Evolutionary conservation across 1,140 invertebrate species (phyloP).

Genomic region (Apocrypta bakeri): DNA sequence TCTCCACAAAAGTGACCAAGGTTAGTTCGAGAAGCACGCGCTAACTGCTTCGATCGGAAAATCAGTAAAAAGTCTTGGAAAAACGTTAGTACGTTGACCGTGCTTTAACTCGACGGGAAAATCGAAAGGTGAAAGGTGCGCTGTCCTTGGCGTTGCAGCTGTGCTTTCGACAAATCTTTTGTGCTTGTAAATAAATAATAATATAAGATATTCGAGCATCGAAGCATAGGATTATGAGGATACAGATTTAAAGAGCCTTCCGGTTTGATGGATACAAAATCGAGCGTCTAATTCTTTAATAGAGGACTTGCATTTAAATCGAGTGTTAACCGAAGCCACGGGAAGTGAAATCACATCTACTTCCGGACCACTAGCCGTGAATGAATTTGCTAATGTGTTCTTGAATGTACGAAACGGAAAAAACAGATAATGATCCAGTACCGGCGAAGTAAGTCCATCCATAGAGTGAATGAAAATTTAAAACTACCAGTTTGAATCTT

Average conservation of each 20-base stretch:
- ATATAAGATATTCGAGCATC: no score
- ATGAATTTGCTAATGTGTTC: slow-evolving; percentile 51
- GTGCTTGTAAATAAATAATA: no score
- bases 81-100: neutral
- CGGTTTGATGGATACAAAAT: neutral
- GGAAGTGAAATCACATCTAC: slow-evolving; percentile 28
- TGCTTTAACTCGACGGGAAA: neutral
- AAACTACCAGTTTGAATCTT: neutral
- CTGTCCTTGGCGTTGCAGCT: neutral
- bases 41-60: neutral
- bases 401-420: neutral
- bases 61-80: neutral
- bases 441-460: neutral
- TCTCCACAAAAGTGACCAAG: no score
- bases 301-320: slow-evolving; percentile 15
- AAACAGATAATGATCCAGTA: neutral
- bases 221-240: neutral
- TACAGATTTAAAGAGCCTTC: neutral
- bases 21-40: no score
- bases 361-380: slow-evolving; percentile 40
- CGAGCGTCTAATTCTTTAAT: slow-evolving; percentile 20
- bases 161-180: neutral
- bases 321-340: slow-evolving; percentile 20
- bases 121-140: neutral
- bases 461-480: neutral